Conservation (phyloP, 2,888 invertebrate species). For the Atethmia centrago region DNA sequence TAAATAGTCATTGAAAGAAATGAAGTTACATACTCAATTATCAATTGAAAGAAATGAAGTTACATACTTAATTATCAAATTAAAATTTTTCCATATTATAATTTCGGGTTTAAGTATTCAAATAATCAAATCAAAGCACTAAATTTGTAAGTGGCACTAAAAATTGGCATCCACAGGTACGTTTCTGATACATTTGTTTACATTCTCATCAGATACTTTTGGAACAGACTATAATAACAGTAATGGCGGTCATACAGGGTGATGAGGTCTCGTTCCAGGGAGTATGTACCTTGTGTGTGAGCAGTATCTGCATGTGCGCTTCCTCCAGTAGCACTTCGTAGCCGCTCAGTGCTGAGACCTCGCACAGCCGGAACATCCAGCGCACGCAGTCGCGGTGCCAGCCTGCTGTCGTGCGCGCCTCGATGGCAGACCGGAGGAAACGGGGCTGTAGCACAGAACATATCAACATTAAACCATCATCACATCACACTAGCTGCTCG, state of each 20-base stretch:
- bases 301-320: constrained; percentile 73
- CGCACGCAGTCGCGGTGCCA: constrained; percentile 86
- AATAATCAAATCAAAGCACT: too few species aligned
- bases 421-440: constrained; percentile 17
- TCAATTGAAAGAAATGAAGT: too few species aligned
- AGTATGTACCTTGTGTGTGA: constrained; percentile 80
- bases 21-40: too few species aligned
- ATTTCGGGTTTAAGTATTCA: too few species aligned
- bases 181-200: neutral
- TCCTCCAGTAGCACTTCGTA: constrained; percentile 77
- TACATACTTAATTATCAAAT: too few species aligned
- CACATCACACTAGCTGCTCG: neutral
- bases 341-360: constrained; percentile 75
- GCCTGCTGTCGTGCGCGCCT: constrained; percentile 47
- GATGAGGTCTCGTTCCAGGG: neutral
- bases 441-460: constrained; percentile 66
- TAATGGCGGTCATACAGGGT: neutral
- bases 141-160: too few species aligned
- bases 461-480: too few species aligned
- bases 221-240: neutral
- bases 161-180: too few species aligned
- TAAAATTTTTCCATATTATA: too few species aligned
- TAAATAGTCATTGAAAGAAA: too few species aligned
- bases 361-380: constrained; percentile 82
- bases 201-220: neutral